Evolutionary conservation across 1,140 invertebrate species (phyloP), one percentile per base, ranked within the genome.

Genomic region (Gonatopus flavifemur): DNA sequence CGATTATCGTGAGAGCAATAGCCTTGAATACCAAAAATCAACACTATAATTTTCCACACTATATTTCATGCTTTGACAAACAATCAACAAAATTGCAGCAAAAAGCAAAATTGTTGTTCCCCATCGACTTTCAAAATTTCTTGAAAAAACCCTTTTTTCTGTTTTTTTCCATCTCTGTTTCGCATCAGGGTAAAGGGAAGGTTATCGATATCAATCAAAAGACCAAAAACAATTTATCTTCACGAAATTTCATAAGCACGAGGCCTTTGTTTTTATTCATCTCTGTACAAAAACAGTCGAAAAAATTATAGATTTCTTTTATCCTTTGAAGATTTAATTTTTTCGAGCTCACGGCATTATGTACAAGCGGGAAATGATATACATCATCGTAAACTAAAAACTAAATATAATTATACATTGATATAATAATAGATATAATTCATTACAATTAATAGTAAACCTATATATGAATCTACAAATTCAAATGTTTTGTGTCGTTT

Each of bases 191-290:
- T 30, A 30, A 22, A 30, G 48, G 37, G 25, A 28, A 28, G 25
- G 6, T 28, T 12, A n/a, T n/a, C n/a, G n/a, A n/a, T n/a, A n/a
- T n/a, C n/a, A 48, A 48, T 33, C 5, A 41, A 39, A 28, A 43
- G 6, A 28, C 6, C 25, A 28, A 12, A 7, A 12, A 52, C 52
- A 37, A 39, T 59, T 69, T 70, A 58, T 76, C 69, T 72, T 74
- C 68, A 69, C 77, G 72, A 75, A 77, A 75, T 78, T 77, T 74
- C 69, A 76, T 78, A 78, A 77, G 76, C 76, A 76, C 74, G 67
- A 76, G 73, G 76, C 73, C 76, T 72, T 72, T 76, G 66, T 70
- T 74, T 75, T 76, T 76, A 72, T 74, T 75, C n/a, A 76, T 78
- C 70, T 78, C 73, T 78, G 76, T 78, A 78, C 76, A 78, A 78